Evolutionary conservation across 2,797 vertebrate genomes (phyloP).

Genomic region (Stomatorhinus walkeri): DNA sequence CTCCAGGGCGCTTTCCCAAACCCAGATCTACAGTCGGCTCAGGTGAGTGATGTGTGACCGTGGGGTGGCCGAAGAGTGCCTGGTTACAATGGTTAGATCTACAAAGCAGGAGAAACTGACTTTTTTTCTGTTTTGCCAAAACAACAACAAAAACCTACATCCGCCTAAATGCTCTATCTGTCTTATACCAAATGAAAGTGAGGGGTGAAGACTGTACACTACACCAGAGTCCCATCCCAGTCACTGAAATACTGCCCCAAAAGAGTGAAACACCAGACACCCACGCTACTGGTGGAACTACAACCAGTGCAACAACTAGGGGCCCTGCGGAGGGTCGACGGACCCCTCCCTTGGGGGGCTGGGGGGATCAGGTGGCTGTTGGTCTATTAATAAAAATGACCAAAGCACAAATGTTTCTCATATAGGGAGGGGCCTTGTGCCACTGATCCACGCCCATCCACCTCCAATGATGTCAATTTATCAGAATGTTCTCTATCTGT

Average conservation of each 20-base stretch:
- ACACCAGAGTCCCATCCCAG: not conserved
- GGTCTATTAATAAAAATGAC: not conserved
- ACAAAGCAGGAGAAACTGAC: not conserved
- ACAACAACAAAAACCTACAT: not conserved
- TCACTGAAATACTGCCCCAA: not conserved
- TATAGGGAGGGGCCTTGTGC: not conserved
- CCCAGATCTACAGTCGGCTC: slow-evolving; percentile 71
- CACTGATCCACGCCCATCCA: not conserved
- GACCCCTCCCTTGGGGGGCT: not conserved
- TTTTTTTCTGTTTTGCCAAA: not conserved
- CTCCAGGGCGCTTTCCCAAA: slow-evolving; percentile 66
- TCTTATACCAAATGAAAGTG: not conserved
- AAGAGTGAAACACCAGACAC: not conserved
- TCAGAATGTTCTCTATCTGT: not conserved
- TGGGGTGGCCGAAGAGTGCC: not conserved
- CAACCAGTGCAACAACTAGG: not conserved
- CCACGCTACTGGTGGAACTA: not conserved
- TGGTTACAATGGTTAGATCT: not conserved
- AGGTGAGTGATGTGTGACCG: slow-evolving; percentile 54
- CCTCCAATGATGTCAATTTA: not conserved
- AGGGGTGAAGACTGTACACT: not conserved
- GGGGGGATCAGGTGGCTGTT: not conserved
- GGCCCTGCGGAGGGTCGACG: not conserved
- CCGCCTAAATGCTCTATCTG: not conserved
- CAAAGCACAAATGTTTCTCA: not conserved